Percentiles rank a stretch among this genome's conserved stretches.
Evolutionary conservation across 2,888 invertebrate genomes (phyloP).

Genomic region (Harpagoxenus sublaevis): DNA sequence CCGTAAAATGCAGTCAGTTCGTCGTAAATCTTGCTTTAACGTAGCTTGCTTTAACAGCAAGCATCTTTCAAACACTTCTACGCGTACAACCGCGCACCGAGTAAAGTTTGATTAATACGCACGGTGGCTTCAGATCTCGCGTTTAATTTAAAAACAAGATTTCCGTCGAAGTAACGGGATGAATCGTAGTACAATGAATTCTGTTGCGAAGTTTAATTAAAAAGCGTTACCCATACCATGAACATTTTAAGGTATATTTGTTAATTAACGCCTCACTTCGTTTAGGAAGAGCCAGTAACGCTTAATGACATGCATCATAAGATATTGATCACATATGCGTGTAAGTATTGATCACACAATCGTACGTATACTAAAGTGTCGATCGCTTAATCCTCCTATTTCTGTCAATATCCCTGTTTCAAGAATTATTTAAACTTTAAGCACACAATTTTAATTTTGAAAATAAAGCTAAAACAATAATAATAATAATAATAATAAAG

Average conservation of each 20-base stretch:
- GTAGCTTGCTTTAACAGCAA: not conserved
- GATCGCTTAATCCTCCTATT: not conserved
- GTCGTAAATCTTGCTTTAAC: conserved; percentile 26
- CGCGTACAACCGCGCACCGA: not conserved
- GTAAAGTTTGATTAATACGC: conserved; percentile 47
- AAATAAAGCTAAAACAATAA: not conserved
- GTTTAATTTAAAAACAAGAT: conserved; percentile 43
- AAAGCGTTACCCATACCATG: not conserved
- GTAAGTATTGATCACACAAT: not conserved
- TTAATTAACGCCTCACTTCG: not conserved
- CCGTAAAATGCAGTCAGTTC: not conserved
- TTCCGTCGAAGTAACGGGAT: not conserved
- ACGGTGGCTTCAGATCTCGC: not conserved
- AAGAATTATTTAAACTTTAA: not conserved
- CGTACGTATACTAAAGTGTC: not conserved
- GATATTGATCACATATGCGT: not conserved
- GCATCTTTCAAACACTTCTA: conserved; percentile 1
- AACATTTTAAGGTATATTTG: not conserved
- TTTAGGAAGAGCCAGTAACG: not conserved
- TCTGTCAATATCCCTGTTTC: not conserved
- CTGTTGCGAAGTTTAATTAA: conserved; percentile 51
- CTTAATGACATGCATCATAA: not conserved
- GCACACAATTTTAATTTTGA: not conserved
- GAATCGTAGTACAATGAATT: not conserved
- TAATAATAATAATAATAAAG: too few species aligned